Conservation (phyloP, 1,140 invertebrate genomes). For the Halotydeus destructor region DNA sequence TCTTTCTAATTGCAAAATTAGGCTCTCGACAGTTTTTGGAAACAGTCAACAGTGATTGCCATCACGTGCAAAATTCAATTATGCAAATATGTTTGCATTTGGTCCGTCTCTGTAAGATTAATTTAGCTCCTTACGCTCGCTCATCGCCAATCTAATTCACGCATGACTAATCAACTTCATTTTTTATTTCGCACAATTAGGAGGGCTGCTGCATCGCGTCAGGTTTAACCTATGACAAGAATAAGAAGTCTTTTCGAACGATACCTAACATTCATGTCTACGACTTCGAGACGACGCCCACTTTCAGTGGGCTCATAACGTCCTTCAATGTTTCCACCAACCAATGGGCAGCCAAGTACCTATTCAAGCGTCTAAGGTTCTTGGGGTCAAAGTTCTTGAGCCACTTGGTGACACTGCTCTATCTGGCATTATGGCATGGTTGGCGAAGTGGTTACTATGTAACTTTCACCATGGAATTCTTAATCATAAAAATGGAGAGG, state of each 20-base stretch:
- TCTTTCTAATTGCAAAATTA: too few relatives aligned
- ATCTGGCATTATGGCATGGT: slow-evolving; percentile 84
- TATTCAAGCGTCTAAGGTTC: slow-evolving; percentile 78
- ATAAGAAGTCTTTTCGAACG: slow-evolving; percentile 36
- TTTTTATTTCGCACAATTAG: slow-evolving; percentile 14
- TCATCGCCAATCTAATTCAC: neutral
- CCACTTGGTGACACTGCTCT: slow-evolving; percentile 53
- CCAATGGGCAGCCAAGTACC: slow-evolving; percentile 67
- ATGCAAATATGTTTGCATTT: slow-evolving; percentile 76
- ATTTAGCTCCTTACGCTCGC: slow-evolving; percentile 7
- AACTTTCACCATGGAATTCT: slow-evolving; percentile 74
- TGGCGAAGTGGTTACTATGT: slow-evolving; percentile 67
- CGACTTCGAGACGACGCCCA: slow-evolving; percentile 50
- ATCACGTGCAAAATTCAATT: slow-evolving; percentile 37
- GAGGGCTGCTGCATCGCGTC: slow-evolving; percentile 27
- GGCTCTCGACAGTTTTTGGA: slow-evolving; percentile 8
- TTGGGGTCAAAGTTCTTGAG: slow-evolving; percentile 62
- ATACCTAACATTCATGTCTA: slow-evolving; percentile 59
- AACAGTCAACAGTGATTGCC: slow-evolving; percentile 6
- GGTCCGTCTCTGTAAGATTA: slow-evolving; percentile 51
- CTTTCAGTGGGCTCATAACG: slow-evolving; percentile 58
- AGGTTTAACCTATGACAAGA: slow-evolving; percentile 49
- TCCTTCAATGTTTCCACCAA: slow-evolving; percentile 89
- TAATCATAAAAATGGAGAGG: slow-evolving; percentile 64
- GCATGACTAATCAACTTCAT: neutral